These are phyloP conservation scores for Pungitius pungitius DNA, from an alignment of 2,113 vertebrate species.

Conservation along the genomic window DNA sequence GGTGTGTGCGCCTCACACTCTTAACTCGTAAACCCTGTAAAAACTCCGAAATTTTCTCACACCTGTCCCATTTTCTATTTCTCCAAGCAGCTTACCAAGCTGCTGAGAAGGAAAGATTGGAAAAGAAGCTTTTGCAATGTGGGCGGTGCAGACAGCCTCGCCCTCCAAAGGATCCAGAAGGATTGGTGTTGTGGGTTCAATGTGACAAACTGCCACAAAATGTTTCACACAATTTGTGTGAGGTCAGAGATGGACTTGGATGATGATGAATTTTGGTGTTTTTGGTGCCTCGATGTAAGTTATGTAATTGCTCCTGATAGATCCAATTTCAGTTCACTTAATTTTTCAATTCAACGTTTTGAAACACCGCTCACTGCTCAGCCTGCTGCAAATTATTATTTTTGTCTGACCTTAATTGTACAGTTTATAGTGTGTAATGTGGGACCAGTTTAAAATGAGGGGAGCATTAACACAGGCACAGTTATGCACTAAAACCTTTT, in stretches of 20 bases:
- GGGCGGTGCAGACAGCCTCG: neutral
- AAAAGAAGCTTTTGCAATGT: neutral
- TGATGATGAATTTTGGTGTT: conserved; percentile 2
- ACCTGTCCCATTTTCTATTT: neutral
- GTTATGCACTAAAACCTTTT: too few relatives aligned
- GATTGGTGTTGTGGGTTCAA: conserved; percentile 10
- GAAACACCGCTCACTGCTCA: neutral
- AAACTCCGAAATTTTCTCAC: neutral
- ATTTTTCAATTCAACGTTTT: neutral
- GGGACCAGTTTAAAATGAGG: neutral
- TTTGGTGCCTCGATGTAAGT: neutral
- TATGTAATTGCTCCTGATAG: neutral
- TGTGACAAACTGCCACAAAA: neutral
- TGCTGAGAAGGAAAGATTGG: neutral
- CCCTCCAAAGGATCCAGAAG: neutral
- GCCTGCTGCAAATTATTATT: neutral
- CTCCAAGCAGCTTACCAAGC: neutral
- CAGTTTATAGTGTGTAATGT: neutral
- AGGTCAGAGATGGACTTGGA: conserved; percentile 3
- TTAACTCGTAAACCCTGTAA: neutral
- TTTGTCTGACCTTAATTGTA: neutral
- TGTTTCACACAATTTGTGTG: neutral
- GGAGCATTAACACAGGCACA: neutral
- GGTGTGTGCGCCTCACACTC: neutral
- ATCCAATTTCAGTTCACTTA: neutral